phyloP scores from a whole-genome alignment of 2,797 vertebrate species.

The Allobates femoralis region DNA sequence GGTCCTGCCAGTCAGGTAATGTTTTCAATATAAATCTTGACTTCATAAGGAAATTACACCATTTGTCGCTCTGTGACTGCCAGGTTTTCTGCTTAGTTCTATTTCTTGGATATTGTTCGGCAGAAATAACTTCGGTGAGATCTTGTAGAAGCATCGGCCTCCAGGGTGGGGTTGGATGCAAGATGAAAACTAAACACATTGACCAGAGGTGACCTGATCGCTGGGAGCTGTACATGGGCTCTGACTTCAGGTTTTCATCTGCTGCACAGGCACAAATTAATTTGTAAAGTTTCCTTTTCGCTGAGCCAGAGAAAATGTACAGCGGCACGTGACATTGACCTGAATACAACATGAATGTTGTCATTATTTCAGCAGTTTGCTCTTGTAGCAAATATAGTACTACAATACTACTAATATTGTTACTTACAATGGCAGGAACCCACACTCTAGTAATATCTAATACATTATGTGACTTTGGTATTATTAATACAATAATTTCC shows the following conservation, averaged over 20 bases:
- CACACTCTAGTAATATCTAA: no score
- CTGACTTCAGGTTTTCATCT: background rate
- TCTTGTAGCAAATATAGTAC: background rate
- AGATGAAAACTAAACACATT: constrained; percentile 26
- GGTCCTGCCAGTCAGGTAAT: constrained; percentile 2
- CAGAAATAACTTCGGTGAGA: constrained; percentile 49
- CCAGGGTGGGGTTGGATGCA: constrained; percentile 30
- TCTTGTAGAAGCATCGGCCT: constrained; percentile 22
- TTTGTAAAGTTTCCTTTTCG: background rate
- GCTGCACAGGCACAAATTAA: constrained; percentile 22
- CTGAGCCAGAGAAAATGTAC: background rate
- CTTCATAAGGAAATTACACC: constrained; percentile 41
- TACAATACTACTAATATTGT: background rate
- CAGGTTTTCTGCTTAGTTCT: constrained; percentile 26
- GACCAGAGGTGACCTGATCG: background rate
- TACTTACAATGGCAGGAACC: background rate
- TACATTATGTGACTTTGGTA: no score
- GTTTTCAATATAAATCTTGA: background rate
- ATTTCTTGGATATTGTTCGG: constrained; percentile 42
- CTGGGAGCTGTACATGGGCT: background rate
- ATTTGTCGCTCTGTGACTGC: constrained; percentile 17
- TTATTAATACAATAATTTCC: no score
- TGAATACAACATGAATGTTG: background rate
- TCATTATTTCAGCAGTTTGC: background rate
- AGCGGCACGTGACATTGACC: background rate